Evolutionary conservation across 2,797 vertebrate genomes (phyloP), one percentile per base, ranked within the genome.

Genomic region (Pelobates cultripes): DNA sequence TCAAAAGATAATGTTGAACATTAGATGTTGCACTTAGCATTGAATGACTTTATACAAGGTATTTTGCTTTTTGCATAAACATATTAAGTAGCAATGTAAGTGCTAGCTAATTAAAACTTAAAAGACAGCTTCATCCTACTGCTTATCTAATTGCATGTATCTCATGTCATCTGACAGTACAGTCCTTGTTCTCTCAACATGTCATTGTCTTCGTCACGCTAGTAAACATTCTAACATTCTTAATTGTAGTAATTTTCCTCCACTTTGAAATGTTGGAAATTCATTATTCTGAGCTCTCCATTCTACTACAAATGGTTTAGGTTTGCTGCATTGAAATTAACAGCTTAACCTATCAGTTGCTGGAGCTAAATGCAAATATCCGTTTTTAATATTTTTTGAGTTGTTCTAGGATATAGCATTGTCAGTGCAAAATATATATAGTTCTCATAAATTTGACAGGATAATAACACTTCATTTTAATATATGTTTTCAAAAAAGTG

Each of bases 191-290:
- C 73, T 75, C 8, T 43, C 66, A 55, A 66, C 44, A 40, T 72
- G 80, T 76, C 73, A 77, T 64, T 81, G 73, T 77, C 73, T 75
- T 75, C 15, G 61, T 77, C 73, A 66, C 69, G 47, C 67, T 76
- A 76, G 73, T 70, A 77, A 70, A 71, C 73, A 76, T 15, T 66
- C 68, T 70, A 70, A 71, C 73, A 76, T 15, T 66, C 68, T 70
- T 81, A 81, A 81, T 81, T 81, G 73, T 70, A 81, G 80, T 81
- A 57, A 81, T 77, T 73, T 68, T 15, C 10, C 70, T 43, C 40
- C 63, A 51, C 69, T 28, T 28, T 28, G 43, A 43, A 57, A 4
- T 68, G 13, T 71, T 76, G 60, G n/a, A 14, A 77, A 53, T 70
- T 66, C 28, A 12, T 63, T 70, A 45, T 45, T 68, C 41, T 44